Conservation (phyloP, 2,797 vertebrate species). For the Pogoniulus pusillus region DNA sequence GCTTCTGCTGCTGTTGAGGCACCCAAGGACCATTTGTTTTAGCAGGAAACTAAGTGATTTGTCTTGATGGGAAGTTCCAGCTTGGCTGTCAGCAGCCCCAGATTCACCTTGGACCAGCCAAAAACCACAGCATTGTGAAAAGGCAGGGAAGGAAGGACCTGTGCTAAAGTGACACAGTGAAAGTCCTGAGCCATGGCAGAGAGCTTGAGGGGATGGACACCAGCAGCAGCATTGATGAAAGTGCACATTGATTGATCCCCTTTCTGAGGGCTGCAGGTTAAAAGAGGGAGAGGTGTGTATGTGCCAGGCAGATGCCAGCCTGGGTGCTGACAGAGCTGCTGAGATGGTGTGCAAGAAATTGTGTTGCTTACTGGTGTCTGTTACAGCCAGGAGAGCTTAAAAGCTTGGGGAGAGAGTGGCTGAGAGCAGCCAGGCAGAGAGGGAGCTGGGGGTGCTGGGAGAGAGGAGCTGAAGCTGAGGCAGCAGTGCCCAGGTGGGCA, state of each 20-base stretch:
- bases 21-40: background rate
- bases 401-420: no score
- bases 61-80: background rate
- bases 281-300: background rate
- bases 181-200: background rate
- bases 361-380: background rate
- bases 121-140: background rate
- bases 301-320: background rate
- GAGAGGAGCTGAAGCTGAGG: no score
- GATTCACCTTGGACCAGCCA: background rate
- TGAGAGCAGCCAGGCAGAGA: no score
- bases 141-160: background rate
- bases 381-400: background rate
- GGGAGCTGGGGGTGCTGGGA: no score
- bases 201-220: rapidly evolving
- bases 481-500: no score
- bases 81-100: rapidly evolving
- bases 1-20: background rate
- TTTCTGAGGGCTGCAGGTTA: background rate
- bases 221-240: background rate
- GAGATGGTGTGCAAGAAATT: background rate
- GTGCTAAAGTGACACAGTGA: rapidly evolving
- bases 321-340: background rate
- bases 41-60: background rate
- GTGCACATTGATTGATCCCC: background rate